Base-by-base conservation (phyloP, 2,113 vertebrate species). In the Campylomormyrus tamandua region DNA sequence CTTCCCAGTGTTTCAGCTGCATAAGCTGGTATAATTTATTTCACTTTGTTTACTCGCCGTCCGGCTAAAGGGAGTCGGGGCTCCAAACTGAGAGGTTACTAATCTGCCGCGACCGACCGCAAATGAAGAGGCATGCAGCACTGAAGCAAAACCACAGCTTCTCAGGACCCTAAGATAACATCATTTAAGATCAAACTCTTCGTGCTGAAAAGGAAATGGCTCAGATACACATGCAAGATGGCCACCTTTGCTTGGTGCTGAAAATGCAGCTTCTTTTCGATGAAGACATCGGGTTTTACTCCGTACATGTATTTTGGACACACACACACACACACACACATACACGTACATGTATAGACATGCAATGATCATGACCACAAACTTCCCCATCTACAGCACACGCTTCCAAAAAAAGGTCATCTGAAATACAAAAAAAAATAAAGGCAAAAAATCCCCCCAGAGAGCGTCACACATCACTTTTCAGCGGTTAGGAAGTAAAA, bases 11-110 rank as follows among this genome's bases (percentile, higher is more conserved):
- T 94, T 96, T 96, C 94, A 93, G 94, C 95, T 94, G 93, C 95
- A 96, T 95, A 95, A 94, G 92, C 91, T 94, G 93, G 89, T 92
- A 94, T 94, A 95, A 96, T 96, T 96, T 95, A 96, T 96, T 96
- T 94, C 92, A 94, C 94, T 94, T 94, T 94, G 94, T 96, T 96
- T 95, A 96, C 95, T 93, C 94, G 93, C 94, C 94, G 93, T 95
- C 95, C 94, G 92, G 94, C 92, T 95, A 94, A 94, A 91, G 92
- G 52, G 89, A 92, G 91, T 27, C 91, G 94, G 92, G 93, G 92
- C 46, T 90, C 74, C 91, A 90, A 94, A 92, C 53, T 87, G 91
- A 95, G 94, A 90, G 91, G 92, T 94, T 94, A 94, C 93, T 95
- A 96, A 95, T 96, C 94, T 96, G 95, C 93, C 91, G 93, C 91